phyloP scores from a whole-genome alignment of 2,888 invertebrate genomes.

The Sminthurinus aureus region DNA sequence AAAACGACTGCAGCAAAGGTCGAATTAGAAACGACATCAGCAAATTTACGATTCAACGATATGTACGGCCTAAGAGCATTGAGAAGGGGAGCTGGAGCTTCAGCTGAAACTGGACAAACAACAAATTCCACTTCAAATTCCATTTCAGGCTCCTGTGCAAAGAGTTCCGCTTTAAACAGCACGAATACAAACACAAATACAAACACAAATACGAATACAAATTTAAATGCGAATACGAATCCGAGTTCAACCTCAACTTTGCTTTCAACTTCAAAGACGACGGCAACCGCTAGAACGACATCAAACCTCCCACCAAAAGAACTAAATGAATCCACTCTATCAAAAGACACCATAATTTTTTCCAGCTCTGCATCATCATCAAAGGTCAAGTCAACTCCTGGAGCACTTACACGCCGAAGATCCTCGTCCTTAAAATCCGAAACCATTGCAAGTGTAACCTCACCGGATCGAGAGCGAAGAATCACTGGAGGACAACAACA shows the following conservation, averaged over 20 bases:
- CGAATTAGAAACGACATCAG: too few species aligned
- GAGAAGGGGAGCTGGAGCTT: constrained; percentile 41
- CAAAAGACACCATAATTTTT: neutral
- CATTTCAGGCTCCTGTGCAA: neutral
- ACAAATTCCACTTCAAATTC: neutral
- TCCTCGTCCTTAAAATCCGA: constrained; percentile 7
- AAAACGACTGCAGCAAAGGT: constrained; percentile 10
- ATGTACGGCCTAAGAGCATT: constrained; percentile 56
- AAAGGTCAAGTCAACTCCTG: neutral
- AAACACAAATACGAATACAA: too few species aligned
- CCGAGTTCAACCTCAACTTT: too few species aligned
- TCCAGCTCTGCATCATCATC: neutral
- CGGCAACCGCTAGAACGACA: neutral
- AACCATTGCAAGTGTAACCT: neutral
- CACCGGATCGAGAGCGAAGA: neutral
- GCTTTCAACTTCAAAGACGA: constrained; percentile 22
- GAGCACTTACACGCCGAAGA: neutral
- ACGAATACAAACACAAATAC: too few species aligned
- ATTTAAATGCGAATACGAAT: neutral
- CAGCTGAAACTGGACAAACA: constrained; percentile 7
- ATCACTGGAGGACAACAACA: neutral
- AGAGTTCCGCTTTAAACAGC: neutral
- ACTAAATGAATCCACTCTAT: constrained; percentile 19
- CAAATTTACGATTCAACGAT: constrained; percentile 51
- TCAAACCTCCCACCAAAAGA: constrained; percentile 62